Evolutionary conservation across 2,888 invertebrate genomes (phyloP).

Genomic region (Lucinisca nassula): DNA sequence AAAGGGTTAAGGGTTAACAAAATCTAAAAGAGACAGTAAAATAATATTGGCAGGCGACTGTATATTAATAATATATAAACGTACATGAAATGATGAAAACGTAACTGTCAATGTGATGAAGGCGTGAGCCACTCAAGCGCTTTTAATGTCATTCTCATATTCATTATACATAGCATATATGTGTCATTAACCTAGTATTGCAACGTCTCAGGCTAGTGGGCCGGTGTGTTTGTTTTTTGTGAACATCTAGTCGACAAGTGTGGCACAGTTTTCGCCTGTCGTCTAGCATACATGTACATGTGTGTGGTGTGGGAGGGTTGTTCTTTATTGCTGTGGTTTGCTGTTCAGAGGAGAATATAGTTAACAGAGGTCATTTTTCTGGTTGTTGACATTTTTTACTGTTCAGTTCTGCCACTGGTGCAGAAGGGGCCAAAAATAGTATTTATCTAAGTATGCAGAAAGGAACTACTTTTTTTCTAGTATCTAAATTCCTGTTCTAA

Average conservation of each 20-base stretch:
- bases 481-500: too few relatives aligned
- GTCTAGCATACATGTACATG: background rate
- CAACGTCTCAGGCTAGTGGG: background rate
- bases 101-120: background rate
- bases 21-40: too few relatives aligned
- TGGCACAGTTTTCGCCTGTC: background rate
- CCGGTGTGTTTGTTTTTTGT: background rate
- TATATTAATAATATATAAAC: too few relatives aligned
- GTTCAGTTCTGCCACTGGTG: background rate
- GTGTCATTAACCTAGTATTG: background rate
- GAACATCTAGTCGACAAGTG: background rate
- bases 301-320: conserved; percentile 1
- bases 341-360: background rate
- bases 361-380: too few relatives aligned
- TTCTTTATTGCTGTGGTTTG: background rate
- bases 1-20: too few relatives aligned
- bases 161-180: background rate
- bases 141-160: background rate
- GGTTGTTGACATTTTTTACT: background rate
- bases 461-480: too few relatives aligned
- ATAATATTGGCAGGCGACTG: too few relatives aligned
- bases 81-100: background rate
- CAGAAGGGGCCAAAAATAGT: background rate
- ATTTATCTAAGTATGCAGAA: too few relatives aligned
- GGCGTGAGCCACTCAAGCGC: background rate